These are phyloP conservation scores for Agrochola lota DNA, from an alignment of 2,888 invertebrate genomes.

Conservation along the genomic window DNA sequence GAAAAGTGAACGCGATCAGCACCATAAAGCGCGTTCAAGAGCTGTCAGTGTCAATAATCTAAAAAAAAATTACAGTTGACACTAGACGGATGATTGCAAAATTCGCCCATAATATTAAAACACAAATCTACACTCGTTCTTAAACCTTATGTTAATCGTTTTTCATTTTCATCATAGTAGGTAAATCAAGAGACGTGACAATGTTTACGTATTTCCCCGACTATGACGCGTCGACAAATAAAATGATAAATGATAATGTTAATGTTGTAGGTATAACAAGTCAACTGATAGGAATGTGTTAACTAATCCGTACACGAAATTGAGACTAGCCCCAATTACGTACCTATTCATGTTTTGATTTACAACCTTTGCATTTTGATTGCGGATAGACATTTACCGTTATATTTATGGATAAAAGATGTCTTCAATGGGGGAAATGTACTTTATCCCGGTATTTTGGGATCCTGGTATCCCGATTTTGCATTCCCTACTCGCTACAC, in stretches of 20 bases:
- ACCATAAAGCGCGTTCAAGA: no score
- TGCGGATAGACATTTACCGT: not conserved
- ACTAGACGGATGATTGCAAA: no score
- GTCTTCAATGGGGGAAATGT: not conserved
- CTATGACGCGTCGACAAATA: not conserved
- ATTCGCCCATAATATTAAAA: no score
- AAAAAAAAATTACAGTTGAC: no score
- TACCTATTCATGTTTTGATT: constrained; percentile 39
- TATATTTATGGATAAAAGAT: not conserved
- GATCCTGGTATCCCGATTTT: no score
- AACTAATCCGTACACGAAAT: constrained; percentile 33
- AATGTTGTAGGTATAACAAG: not conserved
- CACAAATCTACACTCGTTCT: no score
- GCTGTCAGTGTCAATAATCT: no score
- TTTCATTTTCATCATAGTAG: no score
- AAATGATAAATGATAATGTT: not conserved
- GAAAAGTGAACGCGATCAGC: no score
- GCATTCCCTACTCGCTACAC: no score
- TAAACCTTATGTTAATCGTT: no score
- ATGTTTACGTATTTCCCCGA: constrained; percentile 18
- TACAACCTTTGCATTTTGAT: constrained; percentile 20
- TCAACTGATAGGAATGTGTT: constrained; percentile 48
- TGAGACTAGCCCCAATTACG: constrained; percentile 6
- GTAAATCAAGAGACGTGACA: not conserved
- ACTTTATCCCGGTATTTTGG: no score